Conservation (phyloP, 2,797 vertebrate genomes). For the Macrochelys suwanniensis region DNA sequence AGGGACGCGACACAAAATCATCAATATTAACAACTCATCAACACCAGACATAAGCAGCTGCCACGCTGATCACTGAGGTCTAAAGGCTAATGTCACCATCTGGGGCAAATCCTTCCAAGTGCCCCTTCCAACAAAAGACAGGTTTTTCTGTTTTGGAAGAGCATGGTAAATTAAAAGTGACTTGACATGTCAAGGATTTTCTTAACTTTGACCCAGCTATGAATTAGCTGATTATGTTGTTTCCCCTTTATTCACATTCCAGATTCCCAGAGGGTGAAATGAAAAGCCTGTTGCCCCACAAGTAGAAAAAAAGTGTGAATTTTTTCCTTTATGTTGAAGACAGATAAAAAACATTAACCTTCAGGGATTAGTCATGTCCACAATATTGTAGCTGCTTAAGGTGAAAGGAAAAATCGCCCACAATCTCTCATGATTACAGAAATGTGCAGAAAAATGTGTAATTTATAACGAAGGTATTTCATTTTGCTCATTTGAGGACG, state of each 20-base stretch:
- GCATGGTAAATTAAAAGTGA: slow-evolving; percentile 51
- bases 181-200: not conserved
- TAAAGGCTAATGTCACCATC: slow-evolving; percentile 21
- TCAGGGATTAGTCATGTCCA: rapidly evolving
- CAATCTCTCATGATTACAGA: not conserved
- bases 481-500: rapidly evolving
- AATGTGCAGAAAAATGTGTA: not conserved
- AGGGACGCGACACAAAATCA: slow-evolving; percentile 12
- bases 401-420: not conserved
- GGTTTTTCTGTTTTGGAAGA: slow-evolving; percentile 9
- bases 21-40: slow-evolving; percentile 1
- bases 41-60: slow-evolving; percentile 28
- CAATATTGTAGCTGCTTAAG: not conserved
- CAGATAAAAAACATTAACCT: not conserved
- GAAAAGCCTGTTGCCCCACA: not conserved
- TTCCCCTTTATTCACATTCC: not conserved
- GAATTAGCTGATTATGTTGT: not conserved
- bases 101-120: slow-evolving; percentile 15
- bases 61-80: not conserved
- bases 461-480: not conserved
- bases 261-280: rapidly evolving
- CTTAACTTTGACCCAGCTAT: slow-evolving; percentile 26
- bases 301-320: not conserved
- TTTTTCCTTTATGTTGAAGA: not conserved
- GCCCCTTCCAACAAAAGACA: not conserved